phyloP scores from a whole-genome alignment of 2,888 invertebrate genomes.

The Xestia sexstrigata region DNA sequence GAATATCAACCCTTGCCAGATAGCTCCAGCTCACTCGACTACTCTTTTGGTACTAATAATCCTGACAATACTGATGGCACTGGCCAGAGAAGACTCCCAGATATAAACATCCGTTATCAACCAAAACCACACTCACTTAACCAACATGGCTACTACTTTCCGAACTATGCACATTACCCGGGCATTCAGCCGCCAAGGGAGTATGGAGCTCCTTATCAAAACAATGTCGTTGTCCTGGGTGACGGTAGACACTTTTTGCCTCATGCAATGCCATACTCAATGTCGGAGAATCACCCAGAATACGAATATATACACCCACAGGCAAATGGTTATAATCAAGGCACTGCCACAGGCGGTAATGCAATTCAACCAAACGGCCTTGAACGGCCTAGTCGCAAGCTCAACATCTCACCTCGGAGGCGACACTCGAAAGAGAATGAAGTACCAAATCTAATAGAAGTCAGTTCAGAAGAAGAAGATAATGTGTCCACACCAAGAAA shows the following conservation, averaged over 20 bases:
- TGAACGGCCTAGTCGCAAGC: constrained; percentile 85
- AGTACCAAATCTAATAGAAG: constrained; percentile 83
- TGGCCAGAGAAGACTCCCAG: constrained; percentile 73
- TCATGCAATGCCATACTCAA: constrained; percentile 77
- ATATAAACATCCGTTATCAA: constrained; percentile 84
- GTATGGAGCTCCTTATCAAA: constrained; percentile 78
- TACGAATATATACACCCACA: constrained; percentile 69
- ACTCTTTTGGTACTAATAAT: constrained; percentile 74
- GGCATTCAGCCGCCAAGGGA: constrained; percentile 74
- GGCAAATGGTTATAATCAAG: constrained; percentile 60
- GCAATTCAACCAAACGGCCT: constrained; percentile 69
- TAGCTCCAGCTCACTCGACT: constrained; percentile 85
- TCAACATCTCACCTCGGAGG: constrained; percentile 86
- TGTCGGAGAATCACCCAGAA: constrained; percentile 71
- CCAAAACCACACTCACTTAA: constrained; percentile 79
- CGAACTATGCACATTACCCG: constrained; percentile 76
- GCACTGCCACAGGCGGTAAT: constrained; percentile 47
- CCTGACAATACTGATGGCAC: constrained; percentile 74
- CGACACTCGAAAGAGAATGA: constrained; percentile 84
- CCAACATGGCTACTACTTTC: constrained; percentile 80
- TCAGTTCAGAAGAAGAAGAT: constrained; percentile 89
- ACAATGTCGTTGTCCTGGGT: constrained; percentile 78
- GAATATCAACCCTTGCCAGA: constrained; percentile 88
- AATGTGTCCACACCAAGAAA: constrained; percentile 78
- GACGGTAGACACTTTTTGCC: constrained; percentile 78